phyloP scores from a whole-genome alignment of 2,113 vertebrate genomes.

The Pollimyrus isidori region DNA sequence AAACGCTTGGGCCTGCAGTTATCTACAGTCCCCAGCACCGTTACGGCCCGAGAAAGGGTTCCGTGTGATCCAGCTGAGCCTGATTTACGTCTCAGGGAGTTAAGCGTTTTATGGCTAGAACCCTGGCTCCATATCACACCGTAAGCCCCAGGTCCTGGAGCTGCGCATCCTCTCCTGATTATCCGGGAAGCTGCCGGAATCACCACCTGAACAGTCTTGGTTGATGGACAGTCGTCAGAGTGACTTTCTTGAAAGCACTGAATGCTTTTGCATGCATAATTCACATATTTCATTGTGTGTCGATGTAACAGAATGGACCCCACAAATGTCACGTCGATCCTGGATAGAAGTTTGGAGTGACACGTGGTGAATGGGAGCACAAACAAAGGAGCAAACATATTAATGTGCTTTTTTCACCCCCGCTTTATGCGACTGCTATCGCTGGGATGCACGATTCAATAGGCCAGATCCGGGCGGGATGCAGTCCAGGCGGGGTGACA shows the following conservation, averaged over 20 bases:
- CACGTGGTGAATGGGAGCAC: neutral
- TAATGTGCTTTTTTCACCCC: neutral
- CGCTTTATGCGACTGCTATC: neutral
- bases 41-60: neutral
- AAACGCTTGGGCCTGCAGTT: neutral
- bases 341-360: neutral
- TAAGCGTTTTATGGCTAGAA: neutral
- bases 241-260: neutral
- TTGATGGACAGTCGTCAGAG: neutral
- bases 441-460: neutral
- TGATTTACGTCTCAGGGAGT: neutral
- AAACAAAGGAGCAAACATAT: conserved; percentile 4
- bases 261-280: neutral
- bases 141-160: neutral
- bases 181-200: neutral
- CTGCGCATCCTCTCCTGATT: neutral
- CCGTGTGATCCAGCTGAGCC: neutral
- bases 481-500: neutral
- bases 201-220: neutral
- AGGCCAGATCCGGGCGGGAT: neutral
- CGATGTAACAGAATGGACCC: neutral
- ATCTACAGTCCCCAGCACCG: neutral
- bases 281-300: neutral
- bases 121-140: neutral
- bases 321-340: neutral